Conservation (phyloP, 2,797 vertebrate genomes). For the Tapera naevia region DNA sequence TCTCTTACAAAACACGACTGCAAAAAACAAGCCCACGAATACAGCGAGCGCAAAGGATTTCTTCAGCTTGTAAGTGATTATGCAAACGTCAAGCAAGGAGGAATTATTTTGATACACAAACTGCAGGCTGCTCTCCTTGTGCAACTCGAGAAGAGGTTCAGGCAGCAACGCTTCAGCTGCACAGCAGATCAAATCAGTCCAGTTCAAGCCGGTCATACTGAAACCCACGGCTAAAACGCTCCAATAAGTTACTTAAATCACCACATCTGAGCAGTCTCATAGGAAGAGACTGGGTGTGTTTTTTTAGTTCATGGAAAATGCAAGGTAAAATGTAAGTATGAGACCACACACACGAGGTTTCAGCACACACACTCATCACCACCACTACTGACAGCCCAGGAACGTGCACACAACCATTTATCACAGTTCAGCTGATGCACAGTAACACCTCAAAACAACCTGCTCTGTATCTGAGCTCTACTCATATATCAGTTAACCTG, state of each 20-base stretch:
- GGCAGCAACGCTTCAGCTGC: not conserved
- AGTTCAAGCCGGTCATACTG: slow-evolving; percentile 14
- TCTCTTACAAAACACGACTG: not conserved
- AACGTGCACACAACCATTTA: not conserved
- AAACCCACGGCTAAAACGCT: slow-evolving; percentile 29
- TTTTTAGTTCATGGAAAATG: not conserved
- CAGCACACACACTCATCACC: not conserved
- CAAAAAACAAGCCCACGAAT: not conserved
- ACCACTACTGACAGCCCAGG: not conserved
- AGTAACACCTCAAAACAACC: not conserved
- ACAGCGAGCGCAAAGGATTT: not conserved
- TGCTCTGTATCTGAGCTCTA: not conserved
- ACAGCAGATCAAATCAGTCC: not conserved
- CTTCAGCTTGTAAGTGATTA: not conserved
- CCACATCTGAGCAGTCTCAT: not conserved
- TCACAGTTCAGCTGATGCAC: not conserved
- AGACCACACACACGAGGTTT: not conserved
- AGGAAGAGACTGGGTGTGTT: not conserved
- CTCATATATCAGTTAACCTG: not conserved
- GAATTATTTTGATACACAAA: not conserved
- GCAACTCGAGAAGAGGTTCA: not conserved
- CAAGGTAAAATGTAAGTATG: not conserved
- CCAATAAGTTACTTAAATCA: slow-evolving; percentile 10
- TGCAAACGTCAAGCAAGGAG: not conserved
- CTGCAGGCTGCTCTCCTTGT: not conserved